A percentile compares a stretch with the other conserved stretches of the same genome.
phyloP scores from a whole-genome alignment of 2,888 invertebrate species.

The Poecilus cupreus region DNA sequence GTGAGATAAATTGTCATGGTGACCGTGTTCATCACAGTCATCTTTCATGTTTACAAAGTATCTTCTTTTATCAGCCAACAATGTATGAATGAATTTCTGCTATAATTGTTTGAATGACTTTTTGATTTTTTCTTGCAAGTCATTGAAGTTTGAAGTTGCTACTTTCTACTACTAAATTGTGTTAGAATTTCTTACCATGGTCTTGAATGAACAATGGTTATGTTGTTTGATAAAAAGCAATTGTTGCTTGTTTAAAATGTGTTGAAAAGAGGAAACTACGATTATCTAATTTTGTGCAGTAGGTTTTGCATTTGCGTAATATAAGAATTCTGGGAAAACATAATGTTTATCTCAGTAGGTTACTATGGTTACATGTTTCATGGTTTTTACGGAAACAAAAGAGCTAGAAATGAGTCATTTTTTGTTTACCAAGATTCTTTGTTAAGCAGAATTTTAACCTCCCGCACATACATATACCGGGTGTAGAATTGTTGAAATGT shows the following conservation, averaged over 20 bases:
- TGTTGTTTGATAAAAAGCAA: background rate
- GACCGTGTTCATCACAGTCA: background rate
- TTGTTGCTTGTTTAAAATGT: background rate
- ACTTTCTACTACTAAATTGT: background rate
- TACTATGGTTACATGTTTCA: background rate
- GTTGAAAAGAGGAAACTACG: background rate
- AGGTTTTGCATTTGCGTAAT: background rate
- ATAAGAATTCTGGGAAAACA: background rate
- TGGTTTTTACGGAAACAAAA: too few relatives aligned
- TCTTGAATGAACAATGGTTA: background rate
- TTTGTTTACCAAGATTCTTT: too few relatives aligned
- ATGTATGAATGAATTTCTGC: background rate
- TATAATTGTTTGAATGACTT: too few relatives aligned
- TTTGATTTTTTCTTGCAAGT: background rate
- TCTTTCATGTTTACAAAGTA: background rate
- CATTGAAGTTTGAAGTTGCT: background rate
- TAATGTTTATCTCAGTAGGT: conserved; percentile 3
- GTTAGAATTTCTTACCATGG: background rate
- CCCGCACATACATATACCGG: too few relatives aligned
- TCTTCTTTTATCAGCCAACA: background rate
- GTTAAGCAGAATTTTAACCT: too few relatives aligned
- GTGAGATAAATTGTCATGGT: background rate
- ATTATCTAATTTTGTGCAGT: background rate
- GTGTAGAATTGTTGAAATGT: too few relatives aligned
- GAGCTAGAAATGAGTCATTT: too few relatives aligned